A percentile compares a stretch with the other conserved stretches of the same genome.
phyloP scores from a whole-genome alignment of 2,888 invertebrate genomes.

The Melanostoma scalare region DNA sequence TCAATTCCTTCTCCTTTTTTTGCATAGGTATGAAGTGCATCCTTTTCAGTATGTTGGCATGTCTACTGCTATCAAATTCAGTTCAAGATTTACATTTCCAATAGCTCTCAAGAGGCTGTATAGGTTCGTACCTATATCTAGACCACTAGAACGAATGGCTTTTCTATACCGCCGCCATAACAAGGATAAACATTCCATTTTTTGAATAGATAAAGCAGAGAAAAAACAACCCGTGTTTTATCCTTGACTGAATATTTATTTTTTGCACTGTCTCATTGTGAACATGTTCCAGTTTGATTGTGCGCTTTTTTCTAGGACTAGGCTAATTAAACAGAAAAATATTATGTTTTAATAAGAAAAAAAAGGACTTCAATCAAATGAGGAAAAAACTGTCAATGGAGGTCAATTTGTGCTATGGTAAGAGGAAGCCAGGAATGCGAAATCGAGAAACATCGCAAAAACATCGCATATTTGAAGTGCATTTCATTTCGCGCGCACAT shows the following conservation, averaged over 20 bases:
- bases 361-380: background rate
- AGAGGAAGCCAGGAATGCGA: slow-evolving; percentile 4
- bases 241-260: slow-evolving; percentile 41
- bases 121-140: slow-evolving; percentile 28
- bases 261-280: slow-evolving; percentile 19
- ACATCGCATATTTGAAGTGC: slow-evolving; percentile 31
- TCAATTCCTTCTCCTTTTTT: background rate
- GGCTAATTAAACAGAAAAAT: slow-evolving; percentile 52
- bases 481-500: slow-evolving; percentile 10
- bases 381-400: slow-evolving; percentile 36
- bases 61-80: slow-evolving; percentile 42
- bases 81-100: slow-evolving; percentile 57
- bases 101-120: background rate
- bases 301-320: slow-evolving; percentile 33
- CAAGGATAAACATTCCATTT: slow-evolving; percentile 56
- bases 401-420: slow-evolving; percentile 41
- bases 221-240: slow-evolving; percentile 29
- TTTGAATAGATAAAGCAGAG: slow-evolving; percentile 11
- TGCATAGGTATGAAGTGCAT: slow-evolving; percentile 6
- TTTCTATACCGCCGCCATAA: slow-evolving; percentile 48
- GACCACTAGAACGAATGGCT: slow-evolving; percentile 60
- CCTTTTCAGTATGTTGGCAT: slow-evolving; percentile 26
- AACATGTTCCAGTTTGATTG: slow-evolving; percentile 36
- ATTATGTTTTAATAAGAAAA: slow-evolving; percentile 3
- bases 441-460: slow-evolving; percentile 29